These are phyloP conservation scores for Plumapathes pennacea DNA, from an alignment of 92 coral and sea anemone species.

Conservation along the genomic window DNA sequence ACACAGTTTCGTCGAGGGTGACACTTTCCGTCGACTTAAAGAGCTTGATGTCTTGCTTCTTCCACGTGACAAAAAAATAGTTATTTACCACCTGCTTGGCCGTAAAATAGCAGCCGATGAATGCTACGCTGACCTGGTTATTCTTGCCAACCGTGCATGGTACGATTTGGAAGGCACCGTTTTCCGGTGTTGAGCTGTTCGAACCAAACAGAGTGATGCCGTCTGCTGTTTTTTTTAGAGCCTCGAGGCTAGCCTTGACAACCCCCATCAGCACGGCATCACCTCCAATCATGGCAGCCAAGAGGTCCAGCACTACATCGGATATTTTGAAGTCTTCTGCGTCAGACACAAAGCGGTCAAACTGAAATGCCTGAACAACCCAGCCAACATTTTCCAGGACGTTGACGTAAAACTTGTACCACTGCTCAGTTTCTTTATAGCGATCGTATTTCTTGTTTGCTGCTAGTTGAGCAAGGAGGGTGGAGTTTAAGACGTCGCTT, in stretches of 20 bases:
- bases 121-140: conserved; percentile 8
- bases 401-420: conserved; percentile 23
- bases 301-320: neutral
- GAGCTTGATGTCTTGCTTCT: neutral
- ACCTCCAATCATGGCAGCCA: conserved; percentile 3
- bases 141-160: conserved; percentile 22
- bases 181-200: neutral
- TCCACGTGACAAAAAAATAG: conserved; percentile 18
- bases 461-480: conserved; percentile 30
- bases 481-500: conserved; percentile 28
- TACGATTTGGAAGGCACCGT: conserved; percentile 25
- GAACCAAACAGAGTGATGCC: conserved; percentile 12
- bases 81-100: neutral
- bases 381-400: conserved; percentile 33
- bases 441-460: conserved; percentile 37
- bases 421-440: conserved; percentile 4
- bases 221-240: neutral
- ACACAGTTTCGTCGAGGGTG: conserved; percentile 14
- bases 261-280: conserved; percentile 1
- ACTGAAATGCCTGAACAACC: conserved; percentile 7
- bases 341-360: neutral
- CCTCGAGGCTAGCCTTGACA: neutral
- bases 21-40: conserved; percentile 2
- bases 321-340: neutral
- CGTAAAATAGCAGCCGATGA: conserved; percentile 8